Evolutionary conservation across 2,113 vertebrate genomes (phyloP).

Genomic region (Tragelaphus imberbis): DNA sequence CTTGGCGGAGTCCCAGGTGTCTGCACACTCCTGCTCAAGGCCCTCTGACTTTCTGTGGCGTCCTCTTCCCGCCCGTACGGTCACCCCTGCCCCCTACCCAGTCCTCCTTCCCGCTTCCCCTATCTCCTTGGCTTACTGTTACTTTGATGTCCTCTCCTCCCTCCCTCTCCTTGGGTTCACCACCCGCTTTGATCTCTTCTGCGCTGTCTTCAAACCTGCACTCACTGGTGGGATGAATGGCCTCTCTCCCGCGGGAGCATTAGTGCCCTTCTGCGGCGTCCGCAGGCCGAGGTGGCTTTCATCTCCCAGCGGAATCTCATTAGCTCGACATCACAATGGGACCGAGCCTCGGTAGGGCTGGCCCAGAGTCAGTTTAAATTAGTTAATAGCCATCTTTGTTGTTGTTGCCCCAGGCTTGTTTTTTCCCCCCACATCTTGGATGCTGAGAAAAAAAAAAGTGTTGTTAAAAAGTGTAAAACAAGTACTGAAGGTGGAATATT

Average conservation of each 20-base stretch:
- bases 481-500: constrained; percentile 56
- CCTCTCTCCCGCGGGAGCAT: constrained; percentile 61
- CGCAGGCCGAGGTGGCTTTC: constrained; percentile 57
- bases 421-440: constrained; percentile 68
- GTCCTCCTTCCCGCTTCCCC: rapidly evolving
- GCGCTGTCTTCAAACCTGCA: neutral
- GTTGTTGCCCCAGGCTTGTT: constrained; percentile 56
- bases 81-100: neutral
- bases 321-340: constrained; percentile 80
- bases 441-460: constrained; percentile 63
- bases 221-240: constrained; percentile 6
- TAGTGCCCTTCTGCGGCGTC: constrained; percentile 69
- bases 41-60: neutral
- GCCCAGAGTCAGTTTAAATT: constrained; percentile 79
- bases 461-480: constrained; percentile 61
- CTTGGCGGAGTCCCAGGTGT: neutral
- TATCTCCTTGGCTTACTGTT: neutral
- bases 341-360: constrained; percentile 73
- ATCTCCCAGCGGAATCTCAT: constrained; percentile 83
- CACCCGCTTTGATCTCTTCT: constrained; percentile 63
- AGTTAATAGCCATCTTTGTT: constrained; percentile 74
- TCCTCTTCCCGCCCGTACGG: neutral
- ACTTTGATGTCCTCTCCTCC: neutral
- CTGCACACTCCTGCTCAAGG: too few relatives aligned
- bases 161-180: neutral